Conservation (phyloP, 2,888 invertebrate genomes). For the Cheilosia pagana region DNA sequence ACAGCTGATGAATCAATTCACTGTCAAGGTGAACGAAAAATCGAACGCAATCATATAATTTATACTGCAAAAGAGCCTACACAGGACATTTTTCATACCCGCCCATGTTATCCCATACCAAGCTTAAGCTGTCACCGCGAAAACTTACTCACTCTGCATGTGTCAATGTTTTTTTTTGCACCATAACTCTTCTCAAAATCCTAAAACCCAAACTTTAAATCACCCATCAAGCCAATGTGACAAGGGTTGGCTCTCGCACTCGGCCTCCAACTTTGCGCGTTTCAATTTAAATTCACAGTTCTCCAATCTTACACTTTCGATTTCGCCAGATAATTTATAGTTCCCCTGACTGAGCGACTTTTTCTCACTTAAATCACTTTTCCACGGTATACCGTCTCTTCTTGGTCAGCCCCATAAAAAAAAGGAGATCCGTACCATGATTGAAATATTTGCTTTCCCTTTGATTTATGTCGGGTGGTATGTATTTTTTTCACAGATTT, state of each 20-base stretch:
- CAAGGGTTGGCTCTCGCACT: constrained; percentile 12
- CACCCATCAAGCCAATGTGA: constrained; percentile 1
- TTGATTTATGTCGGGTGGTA: constrained; percentile 44
- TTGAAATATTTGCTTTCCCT: constrained; percentile 56
- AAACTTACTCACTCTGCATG: not conserved
- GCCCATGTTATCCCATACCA: too few species aligned
- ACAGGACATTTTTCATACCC: too few species aligned
- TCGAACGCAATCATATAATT: too few species aligned
- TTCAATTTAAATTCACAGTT: constrained; percentile 34
- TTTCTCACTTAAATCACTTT: constrained; percentile 50
- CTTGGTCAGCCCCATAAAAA: not conserved
- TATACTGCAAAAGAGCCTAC: too few species aligned
- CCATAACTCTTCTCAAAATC: not conserved
- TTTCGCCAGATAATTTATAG: constrained; percentile 48
- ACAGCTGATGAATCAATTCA: too few species aligned
- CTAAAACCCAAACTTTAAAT: not conserved
- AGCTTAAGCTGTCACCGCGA: not conserved
- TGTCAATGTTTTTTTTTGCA: not conserved
- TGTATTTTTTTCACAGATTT: not conserved
- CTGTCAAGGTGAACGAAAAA: too few species aligned
- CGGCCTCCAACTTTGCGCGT: constrained; percentile 5
- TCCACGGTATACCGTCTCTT: constrained; percentile 13
- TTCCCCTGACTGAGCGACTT: constrained; percentile 16
- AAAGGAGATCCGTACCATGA: constrained; percentile 2
- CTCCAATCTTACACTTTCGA: constrained; percentile 30